These are phyloP conservation scores for Neodiprion pinetum DNA, from an alignment of 1,140 invertebrate genomes.

Conservation along the genomic window DNA sequence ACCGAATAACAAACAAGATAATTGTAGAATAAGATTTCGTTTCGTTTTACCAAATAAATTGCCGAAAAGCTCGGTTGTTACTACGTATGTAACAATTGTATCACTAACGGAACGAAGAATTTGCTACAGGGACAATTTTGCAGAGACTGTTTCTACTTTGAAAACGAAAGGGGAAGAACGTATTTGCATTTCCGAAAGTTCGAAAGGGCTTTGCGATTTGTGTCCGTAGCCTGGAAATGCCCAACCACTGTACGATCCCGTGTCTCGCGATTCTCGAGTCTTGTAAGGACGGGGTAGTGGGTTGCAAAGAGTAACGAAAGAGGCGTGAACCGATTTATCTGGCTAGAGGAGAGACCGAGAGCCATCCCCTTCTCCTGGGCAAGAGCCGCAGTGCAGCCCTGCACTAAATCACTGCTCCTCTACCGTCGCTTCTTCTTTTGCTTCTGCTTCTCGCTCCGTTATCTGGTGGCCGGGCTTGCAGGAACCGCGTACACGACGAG, in stretches of 20 bases:
- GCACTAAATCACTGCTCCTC: conserved; percentile 12
- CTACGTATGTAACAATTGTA: too few relatives aligned
- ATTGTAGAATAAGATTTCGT: too few relatives aligned
- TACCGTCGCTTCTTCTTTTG: neutral
- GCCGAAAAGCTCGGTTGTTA: too few relatives aligned
- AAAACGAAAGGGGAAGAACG: conserved; percentile 12
- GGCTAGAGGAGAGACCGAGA: neutral
- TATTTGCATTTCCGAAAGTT: conserved; percentile 16
- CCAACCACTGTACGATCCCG: too few relatives aligned
- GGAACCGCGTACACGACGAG: neutral
- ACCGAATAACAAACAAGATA: too few relatives aligned
- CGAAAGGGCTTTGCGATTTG: neutral
- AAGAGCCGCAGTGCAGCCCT: conserved; percentile 7
- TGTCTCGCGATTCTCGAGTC: too few relatives aligned
- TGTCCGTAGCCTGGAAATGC: too few relatives aligned
- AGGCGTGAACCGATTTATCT: conserved; percentile 3
- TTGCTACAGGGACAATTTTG: neutral
- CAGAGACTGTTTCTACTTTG: conserved; percentile 8
- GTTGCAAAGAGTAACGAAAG: neutral
- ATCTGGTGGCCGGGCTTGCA: neutral
- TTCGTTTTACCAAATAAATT: too few relatives aligned
- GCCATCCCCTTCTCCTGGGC: neutral
- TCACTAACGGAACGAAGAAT: neutral
- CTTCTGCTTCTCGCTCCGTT: neutral
- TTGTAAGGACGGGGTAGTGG: neutral